Conservation (phyloP, 1,140 invertebrate genomes). For the Eumeta japonica region DNA sequence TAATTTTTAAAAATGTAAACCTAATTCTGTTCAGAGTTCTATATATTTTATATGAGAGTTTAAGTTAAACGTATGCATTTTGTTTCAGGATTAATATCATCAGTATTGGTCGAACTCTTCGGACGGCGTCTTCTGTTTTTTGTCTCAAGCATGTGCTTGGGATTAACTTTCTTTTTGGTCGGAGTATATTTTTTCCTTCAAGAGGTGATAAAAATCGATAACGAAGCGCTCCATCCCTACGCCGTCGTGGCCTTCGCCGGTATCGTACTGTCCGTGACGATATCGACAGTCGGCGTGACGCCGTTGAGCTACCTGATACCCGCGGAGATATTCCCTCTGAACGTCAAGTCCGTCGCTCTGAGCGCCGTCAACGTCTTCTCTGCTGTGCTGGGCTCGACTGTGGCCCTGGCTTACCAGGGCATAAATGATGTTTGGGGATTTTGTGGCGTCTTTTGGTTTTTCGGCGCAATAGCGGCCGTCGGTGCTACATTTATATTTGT, state of each 20-base stretch:
- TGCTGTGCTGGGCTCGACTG: constrained; percentile 37
- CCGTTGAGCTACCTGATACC: constrained; percentile 55
- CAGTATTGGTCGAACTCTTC: constrained; percentile 69
- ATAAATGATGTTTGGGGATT: constrained; percentile 39
- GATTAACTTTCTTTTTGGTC: constrained; percentile 44
- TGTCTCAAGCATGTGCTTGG: constrained; percentile 56
- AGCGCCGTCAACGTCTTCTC: constrained; percentile 30
- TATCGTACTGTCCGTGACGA: constrained; percentile 50
- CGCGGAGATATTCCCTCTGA: constrained; percentile 58
- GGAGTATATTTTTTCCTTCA: constrained; percentile 54
- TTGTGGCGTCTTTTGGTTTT: constrained; percentile 50
- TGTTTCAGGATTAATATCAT: constrained; percentile 60
- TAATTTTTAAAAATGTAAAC: too few species aligned
- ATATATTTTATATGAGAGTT: constrained; percentile 6
- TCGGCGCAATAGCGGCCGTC: constrained; percentile 34
- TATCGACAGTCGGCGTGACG: constrained; percentile 55
- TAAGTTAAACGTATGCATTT: too few species aligned
- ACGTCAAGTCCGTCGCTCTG: constrained; percentile 55
- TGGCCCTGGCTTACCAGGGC: constrained; percentile 51
- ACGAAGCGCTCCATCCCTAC: constrained; percentile 22
- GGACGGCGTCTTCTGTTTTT: constrained; percentile 71
- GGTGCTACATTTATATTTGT: constrained; percentile 54
- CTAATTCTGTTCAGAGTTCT: constrained; percentile 1
- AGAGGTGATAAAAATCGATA: constrained; percentile 22
- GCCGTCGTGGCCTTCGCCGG: constrained; percentile 52